Evolutionary conservation across 2,797 vertebrate genomes (phyloP), one percentile per base, ranked within the genome.

Genomic region (Cossypha caffra): DNA sequence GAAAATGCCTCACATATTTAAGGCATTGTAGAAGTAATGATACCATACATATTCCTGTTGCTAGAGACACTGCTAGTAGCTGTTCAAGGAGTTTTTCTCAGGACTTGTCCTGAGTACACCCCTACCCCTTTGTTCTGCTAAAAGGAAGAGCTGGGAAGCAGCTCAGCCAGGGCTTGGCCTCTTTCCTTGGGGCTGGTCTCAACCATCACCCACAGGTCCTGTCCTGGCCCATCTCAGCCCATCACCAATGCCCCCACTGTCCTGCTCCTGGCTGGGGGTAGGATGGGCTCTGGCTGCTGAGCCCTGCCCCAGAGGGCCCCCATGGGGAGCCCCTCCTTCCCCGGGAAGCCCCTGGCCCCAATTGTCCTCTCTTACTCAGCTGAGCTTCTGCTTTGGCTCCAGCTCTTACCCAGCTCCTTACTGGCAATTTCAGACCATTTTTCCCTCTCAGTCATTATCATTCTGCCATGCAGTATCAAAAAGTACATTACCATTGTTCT

Each of bases 211-310:
- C 1, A 1, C 16, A 23, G 23, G 11, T 16, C 28, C 23, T 7
- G 4, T 18, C 17, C 45, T n/a, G 13, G 29, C 10, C 45, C 10
- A n/a, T 28, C 16, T 74, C 17, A 12, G 31, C 31, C 38, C 2
- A 8, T 3, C 25, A 38, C 45, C 1, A 2, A 3, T 40, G 10
- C 1, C 7, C 25, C 16, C 0, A 0, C 24, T 47, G 9, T 25
- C 31, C 57, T 51, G 40, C 17, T 86, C 7, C 48, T 71, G 17
- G 1, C 23, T 42, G 17, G 4, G 13, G 2, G 3, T 28, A 23
- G 16, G 28, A 47, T 23, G 8, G n/a, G 17, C 26, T 26, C 31
- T 68, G n/a, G 7, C 16, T 68, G 21, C 24, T 6, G 3, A n/a
- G 9, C 3, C 2, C 15, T 62, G 58, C 23, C 21, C 6, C 4